phyloP scores from a whole-genome alignment of 2,888 invertebrate genomes.

The Conops quadrifasciatus region DNA sequence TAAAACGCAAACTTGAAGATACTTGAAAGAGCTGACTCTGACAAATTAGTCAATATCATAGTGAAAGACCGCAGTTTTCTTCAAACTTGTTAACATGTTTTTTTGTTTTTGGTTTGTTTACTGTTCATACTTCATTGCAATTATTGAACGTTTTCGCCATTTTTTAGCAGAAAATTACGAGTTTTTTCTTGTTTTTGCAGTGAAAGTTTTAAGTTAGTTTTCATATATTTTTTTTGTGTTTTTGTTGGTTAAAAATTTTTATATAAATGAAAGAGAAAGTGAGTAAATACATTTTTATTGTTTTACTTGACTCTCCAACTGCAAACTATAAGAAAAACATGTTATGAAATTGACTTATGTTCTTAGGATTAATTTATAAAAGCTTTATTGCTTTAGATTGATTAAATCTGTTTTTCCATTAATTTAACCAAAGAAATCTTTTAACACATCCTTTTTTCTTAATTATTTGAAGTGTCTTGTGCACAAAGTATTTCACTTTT shows the following conservation, averaged over 20 bases:
- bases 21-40: background rate
- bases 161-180: background rate
- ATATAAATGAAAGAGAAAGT: too few species aligned
- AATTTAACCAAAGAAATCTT: too few species aligned
- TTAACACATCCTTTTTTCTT: too few species aligned
- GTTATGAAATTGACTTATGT: too few species aligned
- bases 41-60: constrained; percentile 6
- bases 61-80: constrained; percentile 6
- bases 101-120: background rate
- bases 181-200: constrained; percentile 10
- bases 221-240: background rate
- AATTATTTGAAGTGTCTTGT: too few species aligned
- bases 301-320: background rate
- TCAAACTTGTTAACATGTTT: background rate
- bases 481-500: too few species aligned
- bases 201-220: constrained; percentile 13
- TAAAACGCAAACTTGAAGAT: too few species aligned
- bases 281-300: background rate
- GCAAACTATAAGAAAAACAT: too few species aligned
- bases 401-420: too few species aligned
- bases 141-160: constrained; percentile 5
- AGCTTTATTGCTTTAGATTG: too few species aligned
- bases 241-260: background rate
- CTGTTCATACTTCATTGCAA: background rate
- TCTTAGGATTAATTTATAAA: too few species aligned